Conservation (phyloP, 2,888 invertebrate species). For the Clusia tigrina region DNA sequence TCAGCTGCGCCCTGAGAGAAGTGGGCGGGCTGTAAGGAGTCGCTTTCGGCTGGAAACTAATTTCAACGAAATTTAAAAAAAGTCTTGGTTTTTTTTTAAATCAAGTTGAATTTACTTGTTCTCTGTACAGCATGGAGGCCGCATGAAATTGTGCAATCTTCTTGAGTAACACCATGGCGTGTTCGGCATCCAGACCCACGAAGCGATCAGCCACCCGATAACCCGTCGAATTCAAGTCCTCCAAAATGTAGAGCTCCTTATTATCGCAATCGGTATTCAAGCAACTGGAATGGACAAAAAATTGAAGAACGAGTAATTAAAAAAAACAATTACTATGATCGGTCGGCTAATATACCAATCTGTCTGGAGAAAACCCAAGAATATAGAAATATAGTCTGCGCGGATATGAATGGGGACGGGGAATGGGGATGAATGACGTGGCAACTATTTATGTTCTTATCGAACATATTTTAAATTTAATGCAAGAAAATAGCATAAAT, state of each 20-base stretch:
- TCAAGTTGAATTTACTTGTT: slow-evolving; percentile 55
- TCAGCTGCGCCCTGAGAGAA: slow-evolving; percentile 39
- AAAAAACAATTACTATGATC: background rate
- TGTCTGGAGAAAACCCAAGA: too few relatives aligned
- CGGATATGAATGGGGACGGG: too few relatives aligned
- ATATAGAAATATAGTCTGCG: too few relatives aligned
- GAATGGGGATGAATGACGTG: too few relatives aligned
- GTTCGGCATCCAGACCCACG: slow-evolving; percentile 65
- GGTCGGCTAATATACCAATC: background rate
- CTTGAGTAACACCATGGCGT: slow-evolving; percentile 65
- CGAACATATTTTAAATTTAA: too few relatives aligned
- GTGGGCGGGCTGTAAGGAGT: slow-evolving; percentile 35
- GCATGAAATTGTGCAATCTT: slow-evolving; percentile 68
- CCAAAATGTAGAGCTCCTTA: slow-evolving; percentile 52
- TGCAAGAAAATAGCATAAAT: too few relatives aligned
- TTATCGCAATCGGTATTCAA: slow-evolving; percentile 37
- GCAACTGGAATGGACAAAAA: slow-evolving; percentile 37
- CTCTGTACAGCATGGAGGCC: slow-evolving; percentile 66
- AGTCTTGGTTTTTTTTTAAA: background rate
- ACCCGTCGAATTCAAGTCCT: slow-evolving; percentile 64
- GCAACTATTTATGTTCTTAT: too few relatives aligned
- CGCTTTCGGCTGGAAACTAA: slow-evolving; percentile 32
- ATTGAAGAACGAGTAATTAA: background rate
- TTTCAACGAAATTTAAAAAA: slow-evolving; percentile 1
- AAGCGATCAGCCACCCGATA: slow-evolving; percentile 66